These are phyloP conservation scores for Centropus bengalensis DNA, from an alignment of 2,113 vertebrate species.

Conservation along the genomic window DNA sequence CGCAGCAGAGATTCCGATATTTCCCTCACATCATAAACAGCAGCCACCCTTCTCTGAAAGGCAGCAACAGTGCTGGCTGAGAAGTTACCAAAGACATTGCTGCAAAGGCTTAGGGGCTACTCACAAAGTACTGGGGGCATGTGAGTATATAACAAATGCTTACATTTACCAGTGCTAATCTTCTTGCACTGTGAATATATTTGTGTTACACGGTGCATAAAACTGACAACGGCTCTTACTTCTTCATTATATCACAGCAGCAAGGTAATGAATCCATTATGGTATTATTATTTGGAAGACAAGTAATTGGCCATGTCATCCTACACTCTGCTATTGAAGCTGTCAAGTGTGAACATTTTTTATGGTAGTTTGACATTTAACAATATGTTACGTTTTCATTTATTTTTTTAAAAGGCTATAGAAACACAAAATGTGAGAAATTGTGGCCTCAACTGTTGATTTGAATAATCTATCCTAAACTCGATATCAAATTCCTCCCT, in stretches of 20 bases:
- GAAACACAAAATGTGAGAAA: background rate
- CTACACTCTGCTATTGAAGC: background rate
- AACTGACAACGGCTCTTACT: background rate
- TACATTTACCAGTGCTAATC: background rate
- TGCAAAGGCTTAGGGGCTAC: background rate
- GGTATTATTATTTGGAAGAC: background rate
- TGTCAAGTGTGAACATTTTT: background rate
- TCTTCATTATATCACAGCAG: background rate
- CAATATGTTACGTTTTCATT: background rate
- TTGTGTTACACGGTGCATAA: background rate
- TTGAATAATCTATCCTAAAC: background rate
- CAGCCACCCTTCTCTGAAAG: background rate
- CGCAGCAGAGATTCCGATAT: too few species aligned
- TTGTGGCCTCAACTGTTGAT: background rate
- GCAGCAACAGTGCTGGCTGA: rapidly evolving
- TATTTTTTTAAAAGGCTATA: background rate
- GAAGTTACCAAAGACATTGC: background rate
- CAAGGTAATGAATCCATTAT: background rate
- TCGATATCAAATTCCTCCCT: background rate
- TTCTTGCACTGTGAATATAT: background rate
- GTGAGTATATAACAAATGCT: background rate
- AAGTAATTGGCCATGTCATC: constrained; percentile 14
- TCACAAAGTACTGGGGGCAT: background rate
- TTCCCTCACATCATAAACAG: background rate
- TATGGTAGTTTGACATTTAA: background rate